Conservation (phyloP, 2,113 vertebrate species). For the Elephas maximus region DNA sequence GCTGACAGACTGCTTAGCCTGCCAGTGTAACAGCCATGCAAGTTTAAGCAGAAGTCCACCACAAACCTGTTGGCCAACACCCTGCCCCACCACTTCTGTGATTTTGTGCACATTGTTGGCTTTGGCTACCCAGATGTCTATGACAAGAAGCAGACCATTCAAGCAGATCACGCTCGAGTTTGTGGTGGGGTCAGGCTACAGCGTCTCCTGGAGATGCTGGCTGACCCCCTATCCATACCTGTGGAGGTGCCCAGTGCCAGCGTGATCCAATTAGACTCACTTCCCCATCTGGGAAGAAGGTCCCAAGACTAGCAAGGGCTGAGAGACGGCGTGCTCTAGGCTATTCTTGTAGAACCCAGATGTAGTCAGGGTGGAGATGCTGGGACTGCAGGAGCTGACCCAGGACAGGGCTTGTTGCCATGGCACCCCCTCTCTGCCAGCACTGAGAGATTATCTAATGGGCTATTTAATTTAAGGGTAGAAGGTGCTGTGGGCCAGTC, state of each 20-base stretch:
- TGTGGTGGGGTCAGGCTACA: slow-evolving; percentile 88
- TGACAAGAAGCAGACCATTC: slow-evolving; percentile 90
- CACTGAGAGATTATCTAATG: slow-evolving; percentile 77
- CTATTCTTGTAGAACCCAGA: neutral
- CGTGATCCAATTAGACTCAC: neutral
- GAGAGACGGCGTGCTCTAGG: neutral
- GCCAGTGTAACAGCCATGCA: slow-evolving; percentile 85
- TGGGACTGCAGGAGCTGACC: neutral
- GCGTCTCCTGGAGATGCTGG: slow-evolving; percentile 72
- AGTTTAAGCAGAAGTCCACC: slow-evolving; percentile 89
- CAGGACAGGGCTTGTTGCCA: neutral
- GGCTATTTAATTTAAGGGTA: slow-evolving; percentile 80
- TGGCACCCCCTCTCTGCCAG: slow-evolving; percentile 20
- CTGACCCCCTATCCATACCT: slow-evolving; percentile 62
- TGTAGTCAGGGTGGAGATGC: neutral
- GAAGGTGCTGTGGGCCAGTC: slow-evolving; percentile 75
- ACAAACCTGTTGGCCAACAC: slow-evolving; percentile 93
- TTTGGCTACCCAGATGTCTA: slow-evolving; percentile 92
- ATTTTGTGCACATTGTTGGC: slow-evolving; percentile 92
- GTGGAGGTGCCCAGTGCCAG: neutral
- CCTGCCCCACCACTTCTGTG: slow-evolving; percentile 93
- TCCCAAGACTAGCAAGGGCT: neutral
- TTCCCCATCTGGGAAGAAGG: neutral
- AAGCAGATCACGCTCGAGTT: slow-evolving; percentile 91
- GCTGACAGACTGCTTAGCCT: slow-evolving; percentile 91